phyloP scores from a whole-genome alignment of 2,113 vertebrate genomes.

The Rhadina sibilatrix region DNA sequence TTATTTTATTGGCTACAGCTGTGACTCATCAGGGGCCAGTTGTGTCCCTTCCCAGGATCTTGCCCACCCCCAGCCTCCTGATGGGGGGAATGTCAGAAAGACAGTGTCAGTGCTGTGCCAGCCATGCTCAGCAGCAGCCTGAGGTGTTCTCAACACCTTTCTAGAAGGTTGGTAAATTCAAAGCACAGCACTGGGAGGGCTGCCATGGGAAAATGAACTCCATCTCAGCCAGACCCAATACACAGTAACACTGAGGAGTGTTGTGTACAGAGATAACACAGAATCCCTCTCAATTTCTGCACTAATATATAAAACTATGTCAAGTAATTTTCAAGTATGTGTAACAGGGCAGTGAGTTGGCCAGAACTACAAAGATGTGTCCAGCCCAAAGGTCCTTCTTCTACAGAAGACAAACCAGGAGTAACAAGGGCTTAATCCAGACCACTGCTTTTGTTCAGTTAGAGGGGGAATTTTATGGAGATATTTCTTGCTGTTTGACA shows the following conservation, averaged over 20 bases:
- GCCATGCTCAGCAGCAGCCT: neutral
- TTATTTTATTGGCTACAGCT: no score
- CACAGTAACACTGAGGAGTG: neutral
- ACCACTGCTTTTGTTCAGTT: neutral
- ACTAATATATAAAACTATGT: neutral
- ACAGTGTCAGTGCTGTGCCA: accelerated
- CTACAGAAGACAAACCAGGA: neutral
- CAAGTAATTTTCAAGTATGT: neutral
- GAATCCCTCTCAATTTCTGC: neutral
- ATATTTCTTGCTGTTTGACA: neutral
- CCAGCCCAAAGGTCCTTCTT: neutral
- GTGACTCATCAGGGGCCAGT: no score
- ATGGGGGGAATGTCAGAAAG: neutral
- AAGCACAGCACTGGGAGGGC: neutral
- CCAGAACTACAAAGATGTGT: neutral
- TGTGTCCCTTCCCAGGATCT: neutral
- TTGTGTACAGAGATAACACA: neutral
- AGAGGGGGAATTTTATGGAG: neutral
- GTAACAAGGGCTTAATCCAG: neutral
- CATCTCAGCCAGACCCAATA: neutral
- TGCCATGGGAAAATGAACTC: neutral
- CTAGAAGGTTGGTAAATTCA: neutral
- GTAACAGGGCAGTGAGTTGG: neutral
- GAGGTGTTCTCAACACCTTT: neutral
- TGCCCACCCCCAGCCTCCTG: neutral